Evolutionary conservation across 2,797 vertebrate genomes (phyloP), one percentile per base, ranked within the genome.

Genomic region (Meda fulgida): DNA sequence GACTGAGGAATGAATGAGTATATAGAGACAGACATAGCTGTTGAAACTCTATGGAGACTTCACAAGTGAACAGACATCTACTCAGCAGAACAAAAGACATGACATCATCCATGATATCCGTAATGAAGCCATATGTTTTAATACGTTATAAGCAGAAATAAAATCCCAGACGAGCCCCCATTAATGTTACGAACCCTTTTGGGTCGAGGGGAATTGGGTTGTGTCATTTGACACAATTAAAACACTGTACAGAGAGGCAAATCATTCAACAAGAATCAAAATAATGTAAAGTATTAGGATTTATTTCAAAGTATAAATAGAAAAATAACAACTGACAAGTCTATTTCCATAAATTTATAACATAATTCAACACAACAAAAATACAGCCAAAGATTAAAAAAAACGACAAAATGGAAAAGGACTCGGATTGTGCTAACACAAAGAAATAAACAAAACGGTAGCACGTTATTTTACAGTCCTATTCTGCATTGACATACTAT

Each of bases 11-110:
- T 48, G 40, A 79, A 48, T 65, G 58, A 46, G 26, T 79, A 31
- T 79, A 34, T 9, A 34, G 40, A 66, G 40, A 48, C n/a, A 60
- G 21, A 40, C 29, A 65, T 58, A 79, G 78, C 78, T 65, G 77
- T 40, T 79, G 40, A 26, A 46, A 19, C 58, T 63, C 75, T 38
- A 26, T 38, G 3, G 18, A 46, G 40, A 63, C 51, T 29, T 65
- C 26, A 65, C 60, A 65, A 65, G 26, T 29, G 26, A 65, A 65
- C 60, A 65, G 29, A 31, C 29, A 18, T 31, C 63, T 65, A 31
- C 29, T 65, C 63, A 18, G 26, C 29, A 31, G 26, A 31, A 31
- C 63, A 31, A 65, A 7, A 65, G 63, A 31, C 63, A 31, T 18
- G 11, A 16, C 60, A 31, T 31, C 58, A 1, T 29, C 58, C 11